Conservation (phyloP, 2,113 vertebrate genomes). For the Furnarius figulus region DNA sequence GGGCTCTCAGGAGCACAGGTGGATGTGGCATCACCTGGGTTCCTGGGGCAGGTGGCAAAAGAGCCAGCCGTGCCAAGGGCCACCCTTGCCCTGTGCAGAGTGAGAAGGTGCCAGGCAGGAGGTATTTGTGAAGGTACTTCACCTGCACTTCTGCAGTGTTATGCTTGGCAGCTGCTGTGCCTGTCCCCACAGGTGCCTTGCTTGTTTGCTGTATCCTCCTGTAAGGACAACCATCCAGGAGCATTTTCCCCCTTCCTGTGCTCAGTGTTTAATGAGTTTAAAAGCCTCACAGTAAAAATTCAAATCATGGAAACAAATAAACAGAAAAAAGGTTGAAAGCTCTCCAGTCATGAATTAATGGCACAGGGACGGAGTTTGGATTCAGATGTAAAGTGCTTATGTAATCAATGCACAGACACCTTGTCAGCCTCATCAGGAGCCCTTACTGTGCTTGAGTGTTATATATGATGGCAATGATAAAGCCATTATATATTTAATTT, state of each 20-base stretch:
- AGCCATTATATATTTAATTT: neutral
- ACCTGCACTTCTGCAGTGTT: neutral
- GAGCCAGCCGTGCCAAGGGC: neutral
- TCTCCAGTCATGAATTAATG: neutral
- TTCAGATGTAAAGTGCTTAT: neutral
- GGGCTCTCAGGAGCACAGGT: neutral
- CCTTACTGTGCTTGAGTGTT: neutral
- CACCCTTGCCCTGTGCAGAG: neutral
- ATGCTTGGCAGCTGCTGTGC: neutral
- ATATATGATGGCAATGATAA: neutral
- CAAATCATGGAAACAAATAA: neutral
- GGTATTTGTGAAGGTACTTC: neutral
- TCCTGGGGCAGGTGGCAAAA: neutral
- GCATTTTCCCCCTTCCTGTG: neutral
- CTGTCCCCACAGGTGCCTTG: neutral
- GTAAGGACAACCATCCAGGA: neutral
- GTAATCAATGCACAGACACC: neutral
- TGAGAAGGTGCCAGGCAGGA: neutral
- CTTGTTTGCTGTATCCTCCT: neutral
- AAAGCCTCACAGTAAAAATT: neutral
- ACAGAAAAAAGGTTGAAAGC: neutral
- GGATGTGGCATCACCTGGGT: neutral
- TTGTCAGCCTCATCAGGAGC: neutral
- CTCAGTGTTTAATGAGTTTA: neutral
- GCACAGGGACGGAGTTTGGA: neutral